These are phyloP conservation scores for Penaeus japonicus DNA, from an alignment of 1,140 invertebrate species.

Conservation along the genomic window DNA sequence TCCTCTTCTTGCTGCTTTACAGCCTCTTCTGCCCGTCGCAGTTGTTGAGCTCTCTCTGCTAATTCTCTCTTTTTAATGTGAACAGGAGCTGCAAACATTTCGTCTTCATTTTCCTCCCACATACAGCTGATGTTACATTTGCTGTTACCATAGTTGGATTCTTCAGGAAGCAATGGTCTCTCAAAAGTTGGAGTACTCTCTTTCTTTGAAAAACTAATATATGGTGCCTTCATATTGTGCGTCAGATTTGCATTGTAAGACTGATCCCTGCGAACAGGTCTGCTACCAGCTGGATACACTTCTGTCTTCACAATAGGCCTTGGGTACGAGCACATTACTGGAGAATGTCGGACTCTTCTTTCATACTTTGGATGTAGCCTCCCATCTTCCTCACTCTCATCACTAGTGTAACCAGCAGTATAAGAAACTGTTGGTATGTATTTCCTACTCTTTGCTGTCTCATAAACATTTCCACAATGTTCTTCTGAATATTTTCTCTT, in stretches of 20 bases:
- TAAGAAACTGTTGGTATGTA: not conserved
- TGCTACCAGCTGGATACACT: not conserved
- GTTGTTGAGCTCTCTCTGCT: constrained; percentile 18
- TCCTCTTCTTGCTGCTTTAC: constrained; percentile 45
- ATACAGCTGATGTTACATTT: not conserved
- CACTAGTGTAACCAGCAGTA: constrained; percentile 28
- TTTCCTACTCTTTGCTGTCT: not conserved
- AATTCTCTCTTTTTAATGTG: constrained; percentile 16
- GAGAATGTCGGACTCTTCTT: not conserved
- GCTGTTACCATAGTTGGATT: not conserved
- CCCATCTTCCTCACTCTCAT: constrained; percentile 37
- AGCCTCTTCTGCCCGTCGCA: constrained; percentile 27
- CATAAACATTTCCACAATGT: constrained; percentile 1
- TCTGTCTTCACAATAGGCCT: not conserved
- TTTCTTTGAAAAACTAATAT: not conserved
- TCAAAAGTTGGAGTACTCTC: not conserved
- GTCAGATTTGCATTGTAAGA: not conserved
- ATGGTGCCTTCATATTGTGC: not conserved
- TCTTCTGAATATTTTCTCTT: constrained; percentile 9
- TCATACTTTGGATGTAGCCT: not conserved
- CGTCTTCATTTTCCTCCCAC: constrained; percentile 6
- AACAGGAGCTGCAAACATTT: not conserved
- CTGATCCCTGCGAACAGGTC: not conserved
- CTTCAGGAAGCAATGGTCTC: not conserved
- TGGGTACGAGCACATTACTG: not conserved